These are phyloP conservation scores for Yasuhikotakia modesta DNA, from an alignment of 2,797 vertebrate genomes.

Conservation along the genomic window DNA sequence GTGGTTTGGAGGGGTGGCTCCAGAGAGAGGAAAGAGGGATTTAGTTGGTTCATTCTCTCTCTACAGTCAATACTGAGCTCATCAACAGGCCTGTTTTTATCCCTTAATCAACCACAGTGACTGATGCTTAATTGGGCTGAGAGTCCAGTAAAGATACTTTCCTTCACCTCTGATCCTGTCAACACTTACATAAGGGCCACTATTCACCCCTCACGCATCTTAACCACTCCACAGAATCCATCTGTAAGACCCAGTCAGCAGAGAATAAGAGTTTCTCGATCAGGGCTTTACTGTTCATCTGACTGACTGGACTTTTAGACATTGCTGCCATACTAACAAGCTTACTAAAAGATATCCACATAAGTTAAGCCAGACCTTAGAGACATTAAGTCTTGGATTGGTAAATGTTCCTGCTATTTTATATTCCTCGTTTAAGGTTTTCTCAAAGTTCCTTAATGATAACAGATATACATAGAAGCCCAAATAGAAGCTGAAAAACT, in stretches of 20 bases:
- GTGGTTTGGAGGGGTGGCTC: constrained; percentile 40
- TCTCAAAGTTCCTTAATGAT: constrained; percentile 43
- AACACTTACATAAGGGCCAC: constrained; percentile 41
- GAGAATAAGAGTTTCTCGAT: constrained; percentile 48
- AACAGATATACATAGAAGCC: constrained; percentile 12
- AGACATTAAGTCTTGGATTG: constrained; percentile 39
- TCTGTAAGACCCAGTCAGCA: constrained; percentile 44
- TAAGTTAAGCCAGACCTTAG: constrained; percentile 46
- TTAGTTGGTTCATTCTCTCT: constrained; percentile 44
- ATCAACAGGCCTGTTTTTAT: constrained; percentile 62
- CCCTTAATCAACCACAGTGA: constrained; percentile 62
- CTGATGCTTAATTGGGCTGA: constrained; percentile 58
- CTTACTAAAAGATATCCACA: constrained; percentile 45
- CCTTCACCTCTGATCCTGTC: constrained; percentile 34
- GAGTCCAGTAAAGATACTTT: constrained; percentile 48
- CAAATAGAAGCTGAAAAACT: background rate
- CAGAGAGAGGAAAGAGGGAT: constrained; percentile 47
- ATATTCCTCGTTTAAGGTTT: constrained; percentile 42
- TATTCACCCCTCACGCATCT: constrained; percentile 41
- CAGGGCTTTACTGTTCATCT: constrained; percentile 38
- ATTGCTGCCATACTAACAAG: constrained; percentile 49
- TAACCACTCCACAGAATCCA: constrained; percentile 26
- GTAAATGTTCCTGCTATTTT: constrained; percentile 42
- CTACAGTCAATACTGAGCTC: constrained; percentile 63
- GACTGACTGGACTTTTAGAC: constrained; percentile 46